These are phyloP conservation scores for Macrobrachium rosenbergii DNA, from an alignment of 1,140 invertebrate genomes.

Conservation along the genomic window DNA sequence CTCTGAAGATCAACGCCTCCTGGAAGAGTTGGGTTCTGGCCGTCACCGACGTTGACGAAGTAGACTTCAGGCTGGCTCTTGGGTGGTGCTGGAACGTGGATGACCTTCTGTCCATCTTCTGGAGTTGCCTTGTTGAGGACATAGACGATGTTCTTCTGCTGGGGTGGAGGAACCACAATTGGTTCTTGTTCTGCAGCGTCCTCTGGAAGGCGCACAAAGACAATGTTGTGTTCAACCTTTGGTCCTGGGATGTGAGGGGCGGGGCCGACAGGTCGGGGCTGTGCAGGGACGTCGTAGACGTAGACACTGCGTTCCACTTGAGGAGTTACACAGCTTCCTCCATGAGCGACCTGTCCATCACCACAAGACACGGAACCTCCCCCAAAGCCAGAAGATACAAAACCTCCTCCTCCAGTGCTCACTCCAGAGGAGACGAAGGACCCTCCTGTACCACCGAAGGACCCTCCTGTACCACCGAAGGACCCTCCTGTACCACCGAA, in stretches of 20 bases:
- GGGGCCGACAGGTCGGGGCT: constrained; percentile 39
- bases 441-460: neutral
- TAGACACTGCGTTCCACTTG: constrained; percentile 53
- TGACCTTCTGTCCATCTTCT: constrained; percentile 44
- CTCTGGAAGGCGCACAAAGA: constrained; percentile 62
- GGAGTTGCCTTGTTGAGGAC: constrained; percentile 60
- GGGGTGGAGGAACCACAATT: constrained; percentile 63
- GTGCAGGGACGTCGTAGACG: constrained; percentile 52
- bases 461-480: too few species aligned
- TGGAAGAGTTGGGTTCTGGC: constrained; percentile 59
- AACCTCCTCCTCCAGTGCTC: neutral
- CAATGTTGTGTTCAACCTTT: constrained; percentile 57
- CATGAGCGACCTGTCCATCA: constrained; percentile 47
- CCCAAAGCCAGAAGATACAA: neutral
- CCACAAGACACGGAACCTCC: constrained; percentile 5
- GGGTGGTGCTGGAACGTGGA: constrained; percentile 50
- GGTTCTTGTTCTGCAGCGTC: constrained; percentile 26
- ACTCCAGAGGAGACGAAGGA: neutral
- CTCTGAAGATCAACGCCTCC: constrained; percentile 52
- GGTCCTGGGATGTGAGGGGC: constrained; percentile 47
- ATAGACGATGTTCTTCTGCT: constrained; percentile 62
- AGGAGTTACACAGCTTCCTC: constrained; percentile 55
- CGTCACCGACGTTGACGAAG: constrained; percentile 58
- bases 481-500: too few species aligned
- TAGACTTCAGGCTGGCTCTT: constrained; percentile 51